phyloP scores from a whole-genome alignment of 2,113 vertebrate species.

The Bos taurus region DNA sequence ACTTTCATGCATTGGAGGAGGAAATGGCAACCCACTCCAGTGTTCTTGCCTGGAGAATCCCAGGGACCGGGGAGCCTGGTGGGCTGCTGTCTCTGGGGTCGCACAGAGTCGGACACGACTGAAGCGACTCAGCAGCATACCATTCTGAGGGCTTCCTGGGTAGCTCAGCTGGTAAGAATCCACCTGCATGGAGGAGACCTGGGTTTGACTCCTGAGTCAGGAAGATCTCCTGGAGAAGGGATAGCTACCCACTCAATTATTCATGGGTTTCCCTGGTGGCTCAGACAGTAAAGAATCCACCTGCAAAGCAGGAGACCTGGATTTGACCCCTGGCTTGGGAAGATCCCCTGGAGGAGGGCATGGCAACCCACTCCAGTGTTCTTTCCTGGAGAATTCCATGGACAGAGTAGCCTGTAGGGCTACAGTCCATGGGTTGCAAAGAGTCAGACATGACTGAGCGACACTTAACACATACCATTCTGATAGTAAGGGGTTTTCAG shows the following conservation, averaged over 20 bases:
- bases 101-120: too few species aligned
- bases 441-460: background rate
- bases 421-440: background rate
- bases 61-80: too few species aligned
- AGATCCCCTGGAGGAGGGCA: background rate
- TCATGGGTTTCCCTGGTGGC: background rate
- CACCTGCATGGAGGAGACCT: background rate
- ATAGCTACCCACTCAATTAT: background rate
- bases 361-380: background rate
- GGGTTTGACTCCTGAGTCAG: background rate
- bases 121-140: too few species aligned
- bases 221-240: background rate
- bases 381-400: background rate
- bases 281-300: background rate
- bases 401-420: background rate
- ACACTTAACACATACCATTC: background rate
- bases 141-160: background rate
- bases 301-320: background rate
- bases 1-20: too few species aligned
- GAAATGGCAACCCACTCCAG: too few species aligned
- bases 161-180: background rate
- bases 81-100: too few species aligned
- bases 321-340: background rate
- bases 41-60: too few species aligned
- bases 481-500: background rate